A percentile compares a stretch with the other conserved stretches of the same genome.
These are phyloP conservation scores for Drosophila cognata DNA, from an alignment of 2,888 invertebrate genomes.

Conservation along the genomic window DNA sequence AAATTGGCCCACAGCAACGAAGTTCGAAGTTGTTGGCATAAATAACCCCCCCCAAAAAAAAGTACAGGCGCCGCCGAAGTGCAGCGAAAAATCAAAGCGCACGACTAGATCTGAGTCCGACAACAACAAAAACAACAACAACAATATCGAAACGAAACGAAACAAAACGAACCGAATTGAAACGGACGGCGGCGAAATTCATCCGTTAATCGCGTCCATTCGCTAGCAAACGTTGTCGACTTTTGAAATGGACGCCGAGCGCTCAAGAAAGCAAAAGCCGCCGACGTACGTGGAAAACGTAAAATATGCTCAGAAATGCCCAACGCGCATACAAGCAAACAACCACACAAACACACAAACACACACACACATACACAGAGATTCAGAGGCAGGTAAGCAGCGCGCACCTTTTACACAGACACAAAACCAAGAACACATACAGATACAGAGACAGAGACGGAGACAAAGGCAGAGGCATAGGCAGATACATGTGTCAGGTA, in stretches of 20 bases:
- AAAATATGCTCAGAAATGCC: conserved; percentile 77
- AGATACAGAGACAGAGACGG: background rate
- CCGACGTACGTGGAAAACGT: conserved; percentile 74
- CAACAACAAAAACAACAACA: background rate
- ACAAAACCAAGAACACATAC: conserved; percentile 28
- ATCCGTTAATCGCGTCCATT: conserved; percentile 84
- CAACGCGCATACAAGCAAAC: conserved; percentile 52
- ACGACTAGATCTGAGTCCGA: conserved; percentile 32
- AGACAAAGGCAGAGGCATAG: background rate
- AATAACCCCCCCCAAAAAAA: conserved; percentile 33
- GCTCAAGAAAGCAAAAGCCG: conserved; percentile 76
- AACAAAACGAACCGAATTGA: conserved; percentile 13
- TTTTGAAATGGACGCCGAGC: conserved; percentile 83
- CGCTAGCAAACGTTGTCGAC: conserved; percentile 84
- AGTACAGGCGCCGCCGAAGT: conserved; percentile 67
- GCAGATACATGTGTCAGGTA: conserved; percentile 57
- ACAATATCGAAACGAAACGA: background rate
- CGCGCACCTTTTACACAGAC: conserved; percentile 53
- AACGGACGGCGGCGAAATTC: conserved; percentile 43
- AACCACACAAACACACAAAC: conserved; percentile 4
- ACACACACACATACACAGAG: conserved; percentile 9
- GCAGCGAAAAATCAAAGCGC: conserved; percentile 60
- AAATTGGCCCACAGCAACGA: conserved; percentile 23
- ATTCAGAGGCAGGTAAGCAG: conserved; percentile 31
- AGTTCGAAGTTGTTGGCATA: conserved; percentile 9